Conservation (phyloP, 2,888 invertebrate species). For the Hermodice carunculata region DNA sequence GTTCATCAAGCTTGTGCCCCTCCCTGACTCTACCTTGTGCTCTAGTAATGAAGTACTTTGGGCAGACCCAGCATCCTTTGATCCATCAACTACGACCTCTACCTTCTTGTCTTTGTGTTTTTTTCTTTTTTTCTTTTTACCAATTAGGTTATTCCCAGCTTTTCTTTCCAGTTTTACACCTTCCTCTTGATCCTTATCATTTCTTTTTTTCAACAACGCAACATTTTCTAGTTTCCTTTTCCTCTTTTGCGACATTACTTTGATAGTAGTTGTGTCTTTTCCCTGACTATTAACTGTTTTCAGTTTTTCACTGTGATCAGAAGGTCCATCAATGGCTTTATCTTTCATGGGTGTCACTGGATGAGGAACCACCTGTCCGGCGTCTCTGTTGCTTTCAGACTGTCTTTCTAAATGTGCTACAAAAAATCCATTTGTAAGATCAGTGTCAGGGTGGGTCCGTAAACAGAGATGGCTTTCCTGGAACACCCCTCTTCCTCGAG, state of each 20-base stretch:
- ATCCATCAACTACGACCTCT: too few species aligned
- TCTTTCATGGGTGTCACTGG: too few species aligned
- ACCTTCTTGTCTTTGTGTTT: neutral
- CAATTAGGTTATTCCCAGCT: neutral
- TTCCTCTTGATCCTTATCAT: neutral
- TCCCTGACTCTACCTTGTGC: too few species aligned
- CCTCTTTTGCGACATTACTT: neutral
- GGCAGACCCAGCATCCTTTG: too few species aligned
- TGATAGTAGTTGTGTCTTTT: neutral
- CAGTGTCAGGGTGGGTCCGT: constrained; percentile 81
- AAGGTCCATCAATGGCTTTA: too few species aligned
- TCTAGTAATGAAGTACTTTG: too few species aligned
- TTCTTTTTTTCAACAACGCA: neutral
- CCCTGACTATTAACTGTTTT: neutral
- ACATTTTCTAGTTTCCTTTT: neutral
- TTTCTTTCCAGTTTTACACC: neutral
- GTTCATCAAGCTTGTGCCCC: too few species aligned
- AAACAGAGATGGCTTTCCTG: constrained; percentile 74
- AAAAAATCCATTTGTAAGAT: constrained; percentile 95
- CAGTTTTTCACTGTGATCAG: too few species aligned
- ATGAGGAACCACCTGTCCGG: too few species aligned
- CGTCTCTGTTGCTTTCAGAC: too few species aligned
- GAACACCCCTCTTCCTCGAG: constrained; percentile 46
- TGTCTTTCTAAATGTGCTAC: constrained; percentile 76
- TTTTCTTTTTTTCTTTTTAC: neutral